phyloP scores from a whole-genome alignment of 2,888 invertebrate genomes.

The Cryptocephalus primarius region DNA sequence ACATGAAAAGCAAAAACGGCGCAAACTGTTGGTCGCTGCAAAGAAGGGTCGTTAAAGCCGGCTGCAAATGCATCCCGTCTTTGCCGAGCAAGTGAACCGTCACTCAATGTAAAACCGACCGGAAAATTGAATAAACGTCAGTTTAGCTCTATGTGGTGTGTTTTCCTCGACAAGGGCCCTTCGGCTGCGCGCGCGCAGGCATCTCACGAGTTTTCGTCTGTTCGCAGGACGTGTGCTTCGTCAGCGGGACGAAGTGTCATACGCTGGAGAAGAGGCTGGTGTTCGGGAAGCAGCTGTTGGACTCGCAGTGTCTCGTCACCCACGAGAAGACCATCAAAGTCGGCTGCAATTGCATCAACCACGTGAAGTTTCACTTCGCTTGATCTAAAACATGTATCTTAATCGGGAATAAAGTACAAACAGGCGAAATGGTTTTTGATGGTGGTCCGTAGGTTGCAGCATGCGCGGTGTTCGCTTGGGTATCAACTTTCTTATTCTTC shows the following conservation, averaged over 20 bases:
- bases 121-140: too few species aligned
- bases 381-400: background rate
- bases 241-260: constrained; percentile 7
- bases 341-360: constrained; percentile 19
- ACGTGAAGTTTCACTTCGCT: constrained; percentile 13
- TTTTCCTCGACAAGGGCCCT: too few species aligned
- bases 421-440: too few species aligned
- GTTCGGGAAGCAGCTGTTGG: constrained; percentile 5
- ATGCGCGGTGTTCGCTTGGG: too few species aligned
- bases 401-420: too few species aligned
- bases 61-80: constrained; percentile 17
- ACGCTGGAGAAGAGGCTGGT: constrained; percentile 7
- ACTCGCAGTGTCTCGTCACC: constrained; percentile 3
- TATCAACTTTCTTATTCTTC: too few species aligned
- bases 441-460: too few species aligned
- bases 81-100: background rate
- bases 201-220: too few species aligned
- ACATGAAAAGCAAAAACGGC: constrained; percentile 11
- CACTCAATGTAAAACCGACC: background rate
- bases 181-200: too few species aligned
- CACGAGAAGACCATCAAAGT: constrained; percentile 13
- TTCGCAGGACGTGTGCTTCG: constrained; percentile 11
- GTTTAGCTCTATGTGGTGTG: too few species aligned
- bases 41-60: constrained; percentile 15
- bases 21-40: constrained; percentile 17